phyloP scores from a whole-genome alignment of 2,113 vertebrate genomes.

The Ibidorhyncha struthersii region DNA sequence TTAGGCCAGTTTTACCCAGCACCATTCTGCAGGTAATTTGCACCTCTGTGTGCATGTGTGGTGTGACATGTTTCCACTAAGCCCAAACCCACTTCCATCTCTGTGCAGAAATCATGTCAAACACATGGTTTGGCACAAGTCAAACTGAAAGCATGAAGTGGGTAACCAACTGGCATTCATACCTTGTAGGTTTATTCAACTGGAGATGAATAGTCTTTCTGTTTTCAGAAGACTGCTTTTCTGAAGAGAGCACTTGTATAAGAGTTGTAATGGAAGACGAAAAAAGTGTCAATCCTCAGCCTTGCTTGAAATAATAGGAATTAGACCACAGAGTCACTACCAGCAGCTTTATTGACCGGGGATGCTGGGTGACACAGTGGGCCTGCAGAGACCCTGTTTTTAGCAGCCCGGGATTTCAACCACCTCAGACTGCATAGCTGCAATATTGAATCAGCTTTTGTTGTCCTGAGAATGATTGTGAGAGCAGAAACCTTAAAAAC shows the following conservation, averaged over 20 bases:
- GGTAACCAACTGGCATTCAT: not conserved
- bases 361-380: not conserved
- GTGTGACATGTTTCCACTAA: not conserved
- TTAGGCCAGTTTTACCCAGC: not conserved
- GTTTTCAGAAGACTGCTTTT: not conserved
- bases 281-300: not conserved
- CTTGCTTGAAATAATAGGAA: not conserved
- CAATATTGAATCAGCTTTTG: not conserved
- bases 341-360: not conserved
- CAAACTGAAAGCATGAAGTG: not conserved
- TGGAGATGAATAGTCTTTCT: not conserved
- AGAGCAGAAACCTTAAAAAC: not conserved
- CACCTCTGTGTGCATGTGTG: not conserved
- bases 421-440: accelerated
- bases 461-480: not conserved
- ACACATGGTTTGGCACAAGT: not conserved
- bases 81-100: not conserved
- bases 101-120: not conserved
- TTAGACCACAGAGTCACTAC: not conserved
- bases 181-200: not conserved
- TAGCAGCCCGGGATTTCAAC: not conserved
- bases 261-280: not conserved
- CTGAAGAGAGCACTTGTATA: not conserved
- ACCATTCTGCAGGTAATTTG: not conserved
- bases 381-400: not conserved